Evolutionary conservation across 1,140 invertebrate genomes (phyloP).

Genomic region (Colletes gigas): DNA sequence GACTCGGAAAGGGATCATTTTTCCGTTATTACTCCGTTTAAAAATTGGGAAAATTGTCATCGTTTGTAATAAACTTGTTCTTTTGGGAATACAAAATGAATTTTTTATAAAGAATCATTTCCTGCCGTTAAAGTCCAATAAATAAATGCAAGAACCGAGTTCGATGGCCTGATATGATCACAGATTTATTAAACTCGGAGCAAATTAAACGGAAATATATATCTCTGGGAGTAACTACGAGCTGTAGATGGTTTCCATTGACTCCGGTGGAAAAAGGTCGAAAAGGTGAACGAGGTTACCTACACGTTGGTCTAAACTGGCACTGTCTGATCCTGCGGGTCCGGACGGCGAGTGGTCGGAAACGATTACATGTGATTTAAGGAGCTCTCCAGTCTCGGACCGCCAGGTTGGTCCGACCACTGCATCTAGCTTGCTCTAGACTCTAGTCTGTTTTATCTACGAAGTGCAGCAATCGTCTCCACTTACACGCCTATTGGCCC

Average conservation of each 20-base stretch:
- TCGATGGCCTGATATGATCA: neutral
- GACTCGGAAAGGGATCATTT: too few species aligned
- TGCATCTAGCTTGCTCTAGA: constrained; percentile 68
- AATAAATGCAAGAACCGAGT: neutral
- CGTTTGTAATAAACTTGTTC: too few species aligned
- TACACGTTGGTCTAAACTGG: constrained; percentile 50
- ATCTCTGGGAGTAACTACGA: neutral
- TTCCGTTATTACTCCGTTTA: too few species aligned
- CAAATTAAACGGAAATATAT: constrained; percentile 4
- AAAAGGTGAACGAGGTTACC: constrained; percentile 33
- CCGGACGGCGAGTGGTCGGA: constrained; percentile 72
- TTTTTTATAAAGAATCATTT: too few species aligned
- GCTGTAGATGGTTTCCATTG: constrained; percentile 10
- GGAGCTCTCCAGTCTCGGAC: constrained; percentile 68
- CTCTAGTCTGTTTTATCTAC: constrained; percentile 73
- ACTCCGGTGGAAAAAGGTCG: constrained; percentile 11
- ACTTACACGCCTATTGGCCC: constrained; percentile 54
- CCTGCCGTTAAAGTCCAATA: neutral
- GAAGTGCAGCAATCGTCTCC: constrained; percentile 70
- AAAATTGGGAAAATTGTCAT: too few species aligned
- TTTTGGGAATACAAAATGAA: too few species aligned
- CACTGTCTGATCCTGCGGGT: constrained; percentile 58
- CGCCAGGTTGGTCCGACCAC: constrained; percentile 52
- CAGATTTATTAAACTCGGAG: neutral
- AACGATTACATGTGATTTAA: constrained; percentile 79